These are phyloP conservation scores for Dryobotodes eremita DNA, from an alignment of 2,888 invertebrate species.

Conservation along the genomic window DNA sequence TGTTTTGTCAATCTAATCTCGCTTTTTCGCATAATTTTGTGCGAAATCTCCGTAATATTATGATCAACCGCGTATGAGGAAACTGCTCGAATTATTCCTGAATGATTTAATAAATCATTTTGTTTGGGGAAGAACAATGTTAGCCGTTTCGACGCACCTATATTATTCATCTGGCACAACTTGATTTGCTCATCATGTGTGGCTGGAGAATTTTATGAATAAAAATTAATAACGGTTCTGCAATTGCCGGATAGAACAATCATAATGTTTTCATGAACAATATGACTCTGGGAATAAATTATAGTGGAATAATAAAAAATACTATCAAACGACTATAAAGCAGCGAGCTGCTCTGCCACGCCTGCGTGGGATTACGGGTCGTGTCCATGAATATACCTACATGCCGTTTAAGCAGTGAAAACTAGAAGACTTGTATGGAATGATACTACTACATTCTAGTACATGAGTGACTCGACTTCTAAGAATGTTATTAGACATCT, in stretches of 20 bases:
- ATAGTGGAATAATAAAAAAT: slow-evolving; percentile 44
- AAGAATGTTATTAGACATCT: slow-evolving; percentile 34
- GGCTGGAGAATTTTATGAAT: slow-evolving; percentile 20
- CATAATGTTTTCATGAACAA: slow-evolving; percentile 31
- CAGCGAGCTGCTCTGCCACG: slow-evolving; percentile 50
- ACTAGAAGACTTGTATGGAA: slow-evolving; percentile 56
- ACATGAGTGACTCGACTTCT: slow-evolving; percentile 37
- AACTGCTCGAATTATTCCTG: slow-evolving; percentile 14
- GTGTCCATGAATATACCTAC: slow-evolving; percentile 62
- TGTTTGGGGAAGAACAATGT: slow-evolving; percentile 9
- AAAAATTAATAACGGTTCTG: slow-evolving; percentile 18
- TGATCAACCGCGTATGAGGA: slow-evolving; percentile 1
- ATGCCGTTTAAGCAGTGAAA: slow-evolving; percentile 60
- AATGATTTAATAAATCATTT: slow-evolving; percentile 27
- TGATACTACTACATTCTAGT: slow-evolving; percentile 46
- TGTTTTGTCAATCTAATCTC: neutral
- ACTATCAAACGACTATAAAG: slow-evolving; percentile 30
- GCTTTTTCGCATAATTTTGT: neutral
- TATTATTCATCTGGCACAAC: slow-evolving; percentile 20
- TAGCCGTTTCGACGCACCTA: slow-evolving; percentile 5
- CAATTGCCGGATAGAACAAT: slow-evolving; percentile 32
- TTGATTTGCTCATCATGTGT: slow-evolving; percentile 23
- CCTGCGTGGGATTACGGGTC: slow-evolving; percentile 65
- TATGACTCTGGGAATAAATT: slow-evolving; percentile 40
- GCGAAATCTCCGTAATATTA: neutral